phyloP scores from a whole-genome alignment of 2,797 vertebrate species.

The Poliocrania exsul region DNA sequence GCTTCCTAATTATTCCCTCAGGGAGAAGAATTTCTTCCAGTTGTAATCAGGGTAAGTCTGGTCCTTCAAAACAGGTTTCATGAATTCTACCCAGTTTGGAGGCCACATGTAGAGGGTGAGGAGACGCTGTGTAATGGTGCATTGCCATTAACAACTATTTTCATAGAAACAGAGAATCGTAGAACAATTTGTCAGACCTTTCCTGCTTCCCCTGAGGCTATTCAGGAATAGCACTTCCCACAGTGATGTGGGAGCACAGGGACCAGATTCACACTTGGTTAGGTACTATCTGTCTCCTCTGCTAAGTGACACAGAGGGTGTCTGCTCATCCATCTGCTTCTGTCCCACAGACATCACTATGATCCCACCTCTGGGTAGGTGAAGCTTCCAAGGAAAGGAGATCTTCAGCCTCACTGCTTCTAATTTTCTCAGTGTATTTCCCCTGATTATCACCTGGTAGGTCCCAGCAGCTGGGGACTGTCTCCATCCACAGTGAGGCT shows the following conservation, averaged over 20 bases:
- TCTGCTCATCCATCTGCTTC: slow-evolving; percentile 19
- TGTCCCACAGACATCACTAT: background rate
- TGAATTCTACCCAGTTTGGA: background rate
- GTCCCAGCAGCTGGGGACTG: background rate
- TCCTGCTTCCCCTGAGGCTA: background rate
- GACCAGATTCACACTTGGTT: background rate
- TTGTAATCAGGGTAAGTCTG: background rate
- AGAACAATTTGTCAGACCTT: background rate
- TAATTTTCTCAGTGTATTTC: background rate
- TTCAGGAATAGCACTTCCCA: background rate
- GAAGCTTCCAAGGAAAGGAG: background rate
- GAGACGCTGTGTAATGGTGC: background rate
- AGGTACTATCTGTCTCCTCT: background rate
- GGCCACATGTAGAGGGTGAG: background rate
- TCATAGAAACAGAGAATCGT: background rate
- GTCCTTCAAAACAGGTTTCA: background rate
- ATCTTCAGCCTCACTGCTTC: background rate
- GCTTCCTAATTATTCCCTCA: slow-evolving; percentile 31
- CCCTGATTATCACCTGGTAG: background rate
- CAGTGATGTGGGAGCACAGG: accelerated
- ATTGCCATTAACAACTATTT: background rate
- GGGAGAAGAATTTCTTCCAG: slow-evolving; percentile 27
- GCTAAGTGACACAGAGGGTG: background rate
- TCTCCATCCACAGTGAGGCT: background rate
- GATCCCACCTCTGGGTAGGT: background rate